Percentiles rank a stretch among this genome's conserved stretches.
Conservation (phyloP, 2,113 vertebrate genomes). For the Brachypteracias leptosomus region DNA sequence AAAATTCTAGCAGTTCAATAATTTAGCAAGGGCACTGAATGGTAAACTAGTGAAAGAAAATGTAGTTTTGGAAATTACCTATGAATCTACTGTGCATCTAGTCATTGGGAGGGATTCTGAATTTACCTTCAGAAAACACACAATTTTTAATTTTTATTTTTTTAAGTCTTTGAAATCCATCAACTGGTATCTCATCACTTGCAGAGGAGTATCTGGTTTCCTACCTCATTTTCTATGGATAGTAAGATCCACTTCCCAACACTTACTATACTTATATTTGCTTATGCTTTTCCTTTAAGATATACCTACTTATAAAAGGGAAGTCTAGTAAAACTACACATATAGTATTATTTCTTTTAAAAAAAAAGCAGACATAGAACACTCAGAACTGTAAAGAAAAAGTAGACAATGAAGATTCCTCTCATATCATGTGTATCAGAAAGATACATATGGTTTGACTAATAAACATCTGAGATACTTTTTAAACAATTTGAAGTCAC, state of each 20-base stretch:
- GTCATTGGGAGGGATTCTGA: background rate
- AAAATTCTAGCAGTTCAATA: background rate
- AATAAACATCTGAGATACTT: background rate
- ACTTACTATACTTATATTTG: background rate
- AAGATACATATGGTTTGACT: background rate
- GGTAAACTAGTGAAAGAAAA: background rate
- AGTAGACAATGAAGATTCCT: background rate
- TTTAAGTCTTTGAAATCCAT: background rate
- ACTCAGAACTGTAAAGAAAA: background rate
- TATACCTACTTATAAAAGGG: background rate
- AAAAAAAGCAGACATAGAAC: background rate
- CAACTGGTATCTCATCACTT: background rate
- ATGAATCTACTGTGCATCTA: background rate
- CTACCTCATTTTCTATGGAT: background rate
- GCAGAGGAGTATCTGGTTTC: background rate
- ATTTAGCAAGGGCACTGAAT: background rate
- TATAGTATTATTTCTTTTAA: background rate
- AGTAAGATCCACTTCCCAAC: background rate
- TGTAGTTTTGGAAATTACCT: background rate
- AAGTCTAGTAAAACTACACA: background rate
- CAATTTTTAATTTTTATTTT: too few species aligned
- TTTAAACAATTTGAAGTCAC: background rate
- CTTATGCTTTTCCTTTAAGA: background rate
- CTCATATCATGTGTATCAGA: background rate
- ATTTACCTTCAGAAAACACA: background rate